Base-by-base conservation (phyloP, 1,140 invertebrate species). In the Drosophila murphyi region DNA sequence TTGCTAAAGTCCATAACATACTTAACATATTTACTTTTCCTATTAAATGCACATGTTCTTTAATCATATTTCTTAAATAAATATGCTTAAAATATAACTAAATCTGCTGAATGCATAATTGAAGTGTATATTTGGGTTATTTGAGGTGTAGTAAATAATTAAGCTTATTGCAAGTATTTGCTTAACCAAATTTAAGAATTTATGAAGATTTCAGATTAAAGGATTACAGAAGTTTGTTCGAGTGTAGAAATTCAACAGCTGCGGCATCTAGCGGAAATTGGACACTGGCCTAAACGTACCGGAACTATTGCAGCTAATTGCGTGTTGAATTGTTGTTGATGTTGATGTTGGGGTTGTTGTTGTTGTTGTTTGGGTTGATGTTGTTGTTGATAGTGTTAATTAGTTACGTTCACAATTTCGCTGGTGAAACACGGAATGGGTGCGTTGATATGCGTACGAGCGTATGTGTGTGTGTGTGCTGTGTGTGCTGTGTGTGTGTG, bases 381-480 rank as follows among this genome's bases (percentile, higher is more conserved):
- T 29, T 55, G 50, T 45, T 34, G 41, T 50, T 62, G 45, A 10
- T 43, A 10, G 52, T 60, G 52, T 57, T 70, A 70, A 74, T 74
- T 74, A 70, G 59, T 52, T 35, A 8, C 39, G 51, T 12, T 45
- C 39, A 39, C 8, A n/a, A 48, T 12, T 61, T 54, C 41, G 29
- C 43, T 47, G 57, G 45, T 72, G 54, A 45, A 57, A 20, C 70
- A 29, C 39, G 39, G 43, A 65, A 72, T 72, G 52, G 37, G 31
- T 57, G 39, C 35, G 20, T 20, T 35, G 32, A n/a, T 4, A 37
- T 1, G 32, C 28, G 6, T 3, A 31, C 20, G 31, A 5, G 47
- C 3, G 28, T 31, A 8, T 52, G 1, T 12, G 20, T 34, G 8
- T 52, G 50, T 51, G 4, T 31, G 20, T 10, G 20, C 32, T 51